Conservation (phyloP, 2,113 vertebrate species). For the Tympanuchus pallidicinctus region DNA sequence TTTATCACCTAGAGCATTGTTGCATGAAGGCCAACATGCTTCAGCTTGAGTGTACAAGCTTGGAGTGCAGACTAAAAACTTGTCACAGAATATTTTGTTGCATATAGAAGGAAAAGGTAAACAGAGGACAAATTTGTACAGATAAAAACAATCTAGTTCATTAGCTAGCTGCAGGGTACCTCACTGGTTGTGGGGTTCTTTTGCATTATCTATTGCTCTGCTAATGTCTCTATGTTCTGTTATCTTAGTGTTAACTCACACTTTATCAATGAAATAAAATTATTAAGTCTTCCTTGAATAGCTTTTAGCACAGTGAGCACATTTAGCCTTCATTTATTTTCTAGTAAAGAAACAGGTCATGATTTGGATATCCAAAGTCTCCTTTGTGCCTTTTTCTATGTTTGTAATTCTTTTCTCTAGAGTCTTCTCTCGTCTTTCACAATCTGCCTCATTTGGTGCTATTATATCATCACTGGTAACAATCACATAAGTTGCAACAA, state of each 20-base stretch:
- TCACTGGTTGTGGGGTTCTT: neutral
- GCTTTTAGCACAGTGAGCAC: neutral
- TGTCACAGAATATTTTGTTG: neutral
- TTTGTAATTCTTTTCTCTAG: neutral
- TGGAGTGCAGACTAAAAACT: neutral
- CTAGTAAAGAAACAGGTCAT: neutral
- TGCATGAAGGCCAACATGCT: neutral
- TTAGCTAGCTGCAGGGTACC: neutral
- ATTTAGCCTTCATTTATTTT: neutral
- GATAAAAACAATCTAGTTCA: neutral
- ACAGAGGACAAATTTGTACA: rapidly evolving
- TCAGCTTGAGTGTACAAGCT: neutral
- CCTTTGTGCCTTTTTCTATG: no score
- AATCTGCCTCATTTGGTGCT: neutral
- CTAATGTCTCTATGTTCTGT: neutral
- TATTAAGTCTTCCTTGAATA: neutral
- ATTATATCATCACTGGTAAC: neutral
- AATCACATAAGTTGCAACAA: neutral
- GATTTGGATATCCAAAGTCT: neutral
- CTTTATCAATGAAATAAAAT: neutral
- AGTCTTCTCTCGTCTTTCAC: neutral
- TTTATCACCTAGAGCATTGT: neutral
- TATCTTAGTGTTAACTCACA: neutral
- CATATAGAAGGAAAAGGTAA: neutral
- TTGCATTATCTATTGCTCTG: neutral